Conservation (phyloP, 2,113 vertebrate species). For the Orthonyx spaldingii region DNA sequence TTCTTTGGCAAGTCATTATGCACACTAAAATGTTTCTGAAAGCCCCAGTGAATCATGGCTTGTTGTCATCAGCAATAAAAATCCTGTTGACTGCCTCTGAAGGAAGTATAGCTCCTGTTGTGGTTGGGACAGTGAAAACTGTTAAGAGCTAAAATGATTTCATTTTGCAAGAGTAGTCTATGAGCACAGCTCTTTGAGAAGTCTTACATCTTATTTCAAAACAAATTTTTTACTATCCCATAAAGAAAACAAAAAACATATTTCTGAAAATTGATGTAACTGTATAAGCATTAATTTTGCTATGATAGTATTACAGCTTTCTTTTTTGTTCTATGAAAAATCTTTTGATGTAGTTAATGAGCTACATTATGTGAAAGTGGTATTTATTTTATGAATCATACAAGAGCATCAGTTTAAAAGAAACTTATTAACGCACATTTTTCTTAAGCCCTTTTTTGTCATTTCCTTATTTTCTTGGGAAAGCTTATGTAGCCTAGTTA, state of each 20-base stretch:
- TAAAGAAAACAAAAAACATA: background rate
- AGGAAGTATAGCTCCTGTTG: background rate
- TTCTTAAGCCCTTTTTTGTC: conserved; percentile 11
- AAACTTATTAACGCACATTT: background rate
- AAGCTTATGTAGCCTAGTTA: background rate
- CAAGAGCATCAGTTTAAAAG: background rate
- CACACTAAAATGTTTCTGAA: conserved; percentile 14
- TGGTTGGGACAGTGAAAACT: background rate
- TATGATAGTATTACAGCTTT: background rate
- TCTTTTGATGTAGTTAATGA: background rate
- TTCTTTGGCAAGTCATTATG: background rate
- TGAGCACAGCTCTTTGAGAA: background rate
- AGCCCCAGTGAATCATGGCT: background rate
- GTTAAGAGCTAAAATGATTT: background rate
- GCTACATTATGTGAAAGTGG: background rate
- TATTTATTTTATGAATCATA: background rate
- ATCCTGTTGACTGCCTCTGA: background rate
- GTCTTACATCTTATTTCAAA: background rate
- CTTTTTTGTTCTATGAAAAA: background rate
- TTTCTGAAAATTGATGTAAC: background rate
- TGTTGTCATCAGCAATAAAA: background rate
- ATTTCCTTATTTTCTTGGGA: background rate
- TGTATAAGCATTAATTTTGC: background rate
- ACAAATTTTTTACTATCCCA: background rate
- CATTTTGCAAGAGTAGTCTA: background rate